These are phyloP conservation scores for Labia minor DNA, from an alignment of 2,888 invertebrate species.

Conservation along the genomic window DNA sequence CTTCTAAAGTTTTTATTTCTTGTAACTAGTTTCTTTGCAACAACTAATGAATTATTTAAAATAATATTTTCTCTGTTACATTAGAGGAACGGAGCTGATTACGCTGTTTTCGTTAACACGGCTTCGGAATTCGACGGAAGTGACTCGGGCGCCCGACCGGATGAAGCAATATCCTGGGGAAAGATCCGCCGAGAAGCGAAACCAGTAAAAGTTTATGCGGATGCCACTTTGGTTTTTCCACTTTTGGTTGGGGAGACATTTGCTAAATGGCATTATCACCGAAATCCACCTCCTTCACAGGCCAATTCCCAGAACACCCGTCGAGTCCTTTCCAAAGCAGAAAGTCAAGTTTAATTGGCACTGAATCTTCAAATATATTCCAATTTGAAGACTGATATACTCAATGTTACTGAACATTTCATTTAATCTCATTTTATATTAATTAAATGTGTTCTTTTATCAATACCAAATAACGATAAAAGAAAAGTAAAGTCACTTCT, in stretches of 20 bases:
- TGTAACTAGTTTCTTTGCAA: too few species aligned
- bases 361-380: too few species aligned
- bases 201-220: slow-evolving; percentile 87
- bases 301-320: background rate
- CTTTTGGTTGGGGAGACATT: slow-evolving; percentile 93
- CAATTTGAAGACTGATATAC: too few species aligned
- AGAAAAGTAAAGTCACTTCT: too few species aligned
- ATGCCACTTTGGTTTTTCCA: slow-evolving; percentile 90
- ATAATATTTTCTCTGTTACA: background rate
- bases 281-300: background rate
- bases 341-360: background rate
- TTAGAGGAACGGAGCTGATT: slow-evolving; percentile 90
- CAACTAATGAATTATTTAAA: background rate
- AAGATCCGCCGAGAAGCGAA: slow-evolving; percentile 81
- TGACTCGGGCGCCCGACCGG: slow-evolving; percentile 94
- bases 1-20: too few species aligned
- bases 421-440: too few species aligned
- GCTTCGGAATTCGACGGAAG: slow-evolving; percentile 94
- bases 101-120: slow-evolving; percentile 89
- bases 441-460: too few species aligned
- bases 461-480: too few species aligned
- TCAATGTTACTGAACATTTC: too few species aligned
- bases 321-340: background rate
- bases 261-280: slow-evolving; percentile 46
- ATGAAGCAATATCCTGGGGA: slow-evolving; percentile 98